These are phyloP conservation scores for Halcyon smyrnensis DNA, from an alignment of 2,797 vertebrate species.

Conservation along the genomic window DNA sequence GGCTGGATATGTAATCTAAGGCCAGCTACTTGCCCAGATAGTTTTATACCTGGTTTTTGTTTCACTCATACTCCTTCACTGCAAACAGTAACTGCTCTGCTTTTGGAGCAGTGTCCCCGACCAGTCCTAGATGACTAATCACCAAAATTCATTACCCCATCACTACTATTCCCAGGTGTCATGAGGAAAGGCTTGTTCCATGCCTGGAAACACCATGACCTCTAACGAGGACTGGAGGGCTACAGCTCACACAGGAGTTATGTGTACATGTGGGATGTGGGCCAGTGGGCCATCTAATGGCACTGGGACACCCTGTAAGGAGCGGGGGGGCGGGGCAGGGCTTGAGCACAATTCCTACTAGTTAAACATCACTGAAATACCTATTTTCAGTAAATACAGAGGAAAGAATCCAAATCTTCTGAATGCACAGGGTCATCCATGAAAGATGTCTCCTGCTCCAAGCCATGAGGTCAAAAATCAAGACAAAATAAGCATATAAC, in stretches of 20 bases:
- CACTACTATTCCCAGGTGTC: not conserved
- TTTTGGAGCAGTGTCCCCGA: not conserved
- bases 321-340: not conserved
- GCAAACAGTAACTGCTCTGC: not conserved
- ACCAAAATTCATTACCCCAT: not conserved
- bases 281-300: not conserved
- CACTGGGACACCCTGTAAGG: not conserved
- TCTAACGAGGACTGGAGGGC: not conserved
- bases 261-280: fast-evolving
- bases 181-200: not conserved
- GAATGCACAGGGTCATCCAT: not conserved
- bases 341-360: not conserved
- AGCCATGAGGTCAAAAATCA: constrained; percentile 20
- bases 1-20: not conserved
- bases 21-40: not conserved
- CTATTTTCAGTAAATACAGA: not conserved
- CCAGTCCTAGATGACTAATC: not conserved
- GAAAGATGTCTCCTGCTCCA: constrained; percentile 6
- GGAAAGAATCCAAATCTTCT: not conserved
- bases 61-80: not conserved
- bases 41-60: not conserved
- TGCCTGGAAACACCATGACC: not conserved
- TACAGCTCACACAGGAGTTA: not conserved
- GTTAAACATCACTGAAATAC: not conserved
- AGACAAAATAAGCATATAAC: constrained; percentile 5